Conservation (phyloP, 2,888 invertebrate genomes). For the Agrotis puta region DNA sequence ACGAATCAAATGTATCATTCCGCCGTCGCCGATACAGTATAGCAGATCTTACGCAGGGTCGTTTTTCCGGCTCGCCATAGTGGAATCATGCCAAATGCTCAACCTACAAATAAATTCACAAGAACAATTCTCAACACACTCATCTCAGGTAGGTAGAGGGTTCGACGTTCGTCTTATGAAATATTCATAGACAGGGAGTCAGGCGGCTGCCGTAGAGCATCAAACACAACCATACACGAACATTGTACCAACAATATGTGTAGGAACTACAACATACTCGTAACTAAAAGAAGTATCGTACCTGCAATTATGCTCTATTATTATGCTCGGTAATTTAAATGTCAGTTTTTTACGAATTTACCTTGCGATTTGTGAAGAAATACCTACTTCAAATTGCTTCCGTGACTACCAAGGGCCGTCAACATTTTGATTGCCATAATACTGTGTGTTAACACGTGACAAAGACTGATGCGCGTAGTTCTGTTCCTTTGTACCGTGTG, state of each 20-base stretch:
- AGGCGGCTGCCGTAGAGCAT: conserved; percentile 6
- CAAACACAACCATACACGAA: conserved; percentile 32
- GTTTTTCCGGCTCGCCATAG: background rate
- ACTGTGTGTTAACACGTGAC: conserved; percentile 5
- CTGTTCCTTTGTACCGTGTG: background rate
- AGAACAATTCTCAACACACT: conserved; percentile 8
- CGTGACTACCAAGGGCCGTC: conserved; percentile 65
- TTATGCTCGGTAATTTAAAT: conserved; percentile 37
- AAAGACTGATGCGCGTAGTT: conserved; percentile 14
- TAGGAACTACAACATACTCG: background rate
- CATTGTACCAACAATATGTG: conserved; percentile 2
- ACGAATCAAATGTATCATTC: conserved; percentile 1
- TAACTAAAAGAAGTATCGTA: conserved; percentile 20
- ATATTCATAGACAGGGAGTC: conserved; percentile 32
- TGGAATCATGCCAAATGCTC: too few relatives aligned
- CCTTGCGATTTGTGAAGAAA: conserved; percentile 58
- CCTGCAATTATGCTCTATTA: conserved; percentile 30
- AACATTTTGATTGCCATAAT: conserved; percentile 57
- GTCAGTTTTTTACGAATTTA: conserved; percentile 56
- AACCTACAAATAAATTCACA: conserved; percentile 1
- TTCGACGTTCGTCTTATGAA: conserved; percentile 16
- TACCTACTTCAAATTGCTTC: conserved; percentile 62
- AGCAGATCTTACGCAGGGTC: background rate
- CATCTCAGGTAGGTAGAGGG: conserved; percentile 9
- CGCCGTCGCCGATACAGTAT: background rate